Percentiles rank a stretch among this genome's conserved stretches.
These are phyloP conservation scores for Tethea ocularis DNA, from an alignment of 2,888 invertebrate species.

Conservation along the genomic window DNA sequence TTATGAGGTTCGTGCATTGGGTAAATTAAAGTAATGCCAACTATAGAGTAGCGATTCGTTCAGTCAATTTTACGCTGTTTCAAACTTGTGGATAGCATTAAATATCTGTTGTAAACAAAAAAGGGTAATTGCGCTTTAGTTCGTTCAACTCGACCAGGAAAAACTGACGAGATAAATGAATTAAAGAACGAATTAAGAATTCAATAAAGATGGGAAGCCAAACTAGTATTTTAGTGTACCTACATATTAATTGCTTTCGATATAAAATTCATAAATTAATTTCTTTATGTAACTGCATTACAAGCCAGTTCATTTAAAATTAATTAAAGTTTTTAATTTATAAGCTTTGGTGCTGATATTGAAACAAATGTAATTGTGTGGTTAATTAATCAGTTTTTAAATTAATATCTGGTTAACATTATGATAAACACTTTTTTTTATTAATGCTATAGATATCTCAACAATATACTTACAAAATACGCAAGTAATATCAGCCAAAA, in stretches of 20 bases:
- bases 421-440: too few species aligned
- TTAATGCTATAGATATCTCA: too few species aligned
- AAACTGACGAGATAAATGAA: constrained; percentile 18
- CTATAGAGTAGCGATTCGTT: constrained; percentile 52
- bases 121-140: constrained; percentile 45
- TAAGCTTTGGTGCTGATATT: too few species aligned
- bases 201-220: neutral
- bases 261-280: neutral
- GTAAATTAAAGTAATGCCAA: constrained; percentile 32
- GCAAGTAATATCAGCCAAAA: too few species aligned
- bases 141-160: constrained; percentile 50
- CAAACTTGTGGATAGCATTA: constrained; percentile 43
- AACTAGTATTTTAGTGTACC: neutral
- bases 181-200: constrained; percentile 6
- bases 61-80: constrained; percentile 57
- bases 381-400: too few species aligned
- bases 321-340: neutral
- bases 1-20: constrained; percentile 3
- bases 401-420: too few species aligned
- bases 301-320: neutral
- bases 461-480: too few species aligned
- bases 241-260: neutral
- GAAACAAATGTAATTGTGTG: too few species aligned
- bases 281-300: neutral
- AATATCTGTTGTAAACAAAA: constrained; percentile 43